Evolutionary conservation across 2,113 vertebrate species (phyloP).

Genomic region (Gulo gulo): DNA sequence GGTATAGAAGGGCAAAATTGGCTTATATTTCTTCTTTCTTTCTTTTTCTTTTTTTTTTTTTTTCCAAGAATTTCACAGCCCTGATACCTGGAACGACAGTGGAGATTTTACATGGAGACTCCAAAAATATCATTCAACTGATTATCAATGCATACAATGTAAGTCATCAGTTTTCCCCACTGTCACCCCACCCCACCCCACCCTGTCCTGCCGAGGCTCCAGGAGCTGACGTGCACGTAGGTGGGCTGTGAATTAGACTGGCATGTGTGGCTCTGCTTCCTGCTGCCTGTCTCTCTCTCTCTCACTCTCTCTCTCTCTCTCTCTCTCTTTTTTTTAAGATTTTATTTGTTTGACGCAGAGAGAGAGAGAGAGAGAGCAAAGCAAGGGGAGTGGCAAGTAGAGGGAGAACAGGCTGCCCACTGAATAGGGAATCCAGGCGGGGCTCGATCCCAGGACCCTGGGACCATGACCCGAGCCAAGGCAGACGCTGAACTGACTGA

Average conservation of each 20-base stretch:
- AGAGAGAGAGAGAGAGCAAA: no score
- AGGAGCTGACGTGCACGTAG: neutral
- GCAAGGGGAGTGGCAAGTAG: neutral
- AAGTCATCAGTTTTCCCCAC: constrained; percentile 77
- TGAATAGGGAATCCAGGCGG: neutral
- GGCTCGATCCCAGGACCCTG: neutral
- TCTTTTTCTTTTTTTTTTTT: neutral
- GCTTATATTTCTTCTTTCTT: neutral
- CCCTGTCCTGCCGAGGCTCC: neutral
- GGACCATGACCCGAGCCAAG: neutral
- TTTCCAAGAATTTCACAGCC: constrained; percentile 91
- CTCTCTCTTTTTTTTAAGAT: neutral
- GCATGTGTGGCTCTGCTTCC: neutral
- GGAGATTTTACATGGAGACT: constrained; percentile 96
- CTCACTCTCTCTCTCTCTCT: no score
- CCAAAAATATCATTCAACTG: constrained; percentile 97
- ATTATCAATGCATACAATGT: constrained; percentile 96
- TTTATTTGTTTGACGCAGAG: no score
- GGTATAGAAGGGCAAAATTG: neutral
- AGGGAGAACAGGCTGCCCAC: neutral
- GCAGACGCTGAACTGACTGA: neutral
- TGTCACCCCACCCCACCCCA: rapidly evolving
- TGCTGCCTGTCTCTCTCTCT: neutral
- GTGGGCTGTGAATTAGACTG: rapidly evolving
- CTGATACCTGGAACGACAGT: constrained; percentile 97